Base-by-base conservation (phyloP, 2,888 invertebrate genomes). In the Pardosa pseudoannulata region DNA sequence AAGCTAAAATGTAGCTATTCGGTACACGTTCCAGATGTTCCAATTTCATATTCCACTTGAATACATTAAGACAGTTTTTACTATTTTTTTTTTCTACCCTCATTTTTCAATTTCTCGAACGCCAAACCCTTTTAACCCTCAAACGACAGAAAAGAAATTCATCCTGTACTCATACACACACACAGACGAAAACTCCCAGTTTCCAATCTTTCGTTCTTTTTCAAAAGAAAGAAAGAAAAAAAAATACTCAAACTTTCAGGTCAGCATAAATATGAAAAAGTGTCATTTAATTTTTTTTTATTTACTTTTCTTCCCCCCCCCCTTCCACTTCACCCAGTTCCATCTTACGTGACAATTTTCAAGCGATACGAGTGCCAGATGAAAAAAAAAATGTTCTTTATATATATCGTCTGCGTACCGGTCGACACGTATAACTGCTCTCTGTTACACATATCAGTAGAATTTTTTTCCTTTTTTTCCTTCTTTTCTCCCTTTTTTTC, bases 311-410 rank as follows among this genome's bases (percentile, higher is more conserved):
- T 46, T 46, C 16, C 46, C 16, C 16, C 13, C 46, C 16, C 46
- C n/a, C n/a, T 16, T 46, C 16, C 46, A 46, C 16, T 16, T 46
- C 16, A 46, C 46, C 16, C 46, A n/a, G n/a, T 16, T 46, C 16
- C 46, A 46, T 46, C 46, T 46, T 46, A 46, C 46, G 46, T 46
- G 46, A 46, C 46, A 46, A 46, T 46, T 46, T 46, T 16, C 46
- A 16, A 46, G 16, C 46, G 46, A 46, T 46, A 46, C 11, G 46
- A 16, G 46, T 6, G 46, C n/a, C n/a, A n/a, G n/a, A n/a, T n/a
- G n/a, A n/a, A 16, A 2, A 2, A 16, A 16, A 16, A 16, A 16
- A 16, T 6, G 16, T 46, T 36, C 36, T 36, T 36, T 16, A 46
- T 46, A 46, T 16, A 46, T 46, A 46, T 46, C 46, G 16, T 46